Evolutionary conservation across 2,888 invertebrate genomes (phyloP), one percentile per base, ranked within the genome.

Genomic region (Leptopterna dolabrata): DNA sequence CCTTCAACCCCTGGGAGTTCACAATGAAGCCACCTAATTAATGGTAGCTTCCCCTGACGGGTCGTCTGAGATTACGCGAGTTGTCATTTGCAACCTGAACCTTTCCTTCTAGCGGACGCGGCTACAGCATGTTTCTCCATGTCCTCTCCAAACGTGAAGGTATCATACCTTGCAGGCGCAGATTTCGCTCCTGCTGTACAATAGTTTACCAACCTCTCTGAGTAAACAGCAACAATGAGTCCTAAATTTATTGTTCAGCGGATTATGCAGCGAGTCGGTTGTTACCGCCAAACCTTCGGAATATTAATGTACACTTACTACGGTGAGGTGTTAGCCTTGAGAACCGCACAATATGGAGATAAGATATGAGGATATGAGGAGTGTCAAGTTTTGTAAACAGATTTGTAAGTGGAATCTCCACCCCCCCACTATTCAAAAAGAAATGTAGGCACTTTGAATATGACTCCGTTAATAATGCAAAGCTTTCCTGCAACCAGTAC

Each of bases 1-100:
- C 27, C 78, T 45, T 41, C 78, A 43, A 45, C 78, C 78, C 41
- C 78, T 24, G 24, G 51, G 51, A 63, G 63, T 27, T 78, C 83
- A 83, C 83, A 83, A 83, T 83, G 83, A 83, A 73, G n/a, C 30
- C 83, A 63, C 70, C 83, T 83, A 83, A 83, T 83, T 83, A 83
- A 83, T 83, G 70, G 83, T 36, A 70, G 41, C 82, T 83, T 71
- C 70, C 36, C 70, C 41, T 83, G 83, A 83, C 70, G 83, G 83
- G 70, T 83, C 55, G 83, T 70, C 71, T 13, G n/a, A 55, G 83
- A 83, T 83, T 83, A 83, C 83, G 19, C 29, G 81, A 82, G 71
- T n/a, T 83, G 83, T 83, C 83, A 70, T 83, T 70, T 83, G 83
- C 83, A 70, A 83, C 63, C 83, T 43, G 41, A 63, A 63, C 83